Conservation (phyloP, 2,888 invertebrate species). For the Busseola fusca region DNA sequence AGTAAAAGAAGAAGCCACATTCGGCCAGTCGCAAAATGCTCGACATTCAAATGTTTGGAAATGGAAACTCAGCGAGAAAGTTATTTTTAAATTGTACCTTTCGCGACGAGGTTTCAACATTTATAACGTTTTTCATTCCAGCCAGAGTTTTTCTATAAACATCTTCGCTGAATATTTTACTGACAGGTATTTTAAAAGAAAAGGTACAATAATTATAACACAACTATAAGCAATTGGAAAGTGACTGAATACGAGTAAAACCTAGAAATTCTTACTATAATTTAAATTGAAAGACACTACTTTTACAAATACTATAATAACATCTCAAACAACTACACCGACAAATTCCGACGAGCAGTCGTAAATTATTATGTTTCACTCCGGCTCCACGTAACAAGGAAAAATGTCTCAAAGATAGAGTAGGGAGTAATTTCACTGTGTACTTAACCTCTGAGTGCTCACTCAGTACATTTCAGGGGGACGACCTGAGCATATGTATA, state of each 20-base stretch:
- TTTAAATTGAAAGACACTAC: constrained; percentile 14
- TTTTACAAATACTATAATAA: constrained; percentile 29
- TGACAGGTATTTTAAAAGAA: constrained; percentile 19
- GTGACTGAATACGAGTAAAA: not conserved
- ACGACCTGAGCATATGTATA: constrained; percentile 61
- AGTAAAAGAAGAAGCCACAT: constrained; percentile 71
- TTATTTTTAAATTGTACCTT: constrained; percentile 56
- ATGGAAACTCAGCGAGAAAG: constrained; percentile 57
- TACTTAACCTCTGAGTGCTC: constrained; percentile 63
- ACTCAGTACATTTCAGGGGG: constrained; percentile 49
- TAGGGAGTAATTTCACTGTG: constrained; percentile 65
- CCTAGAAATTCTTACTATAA: not conserved
- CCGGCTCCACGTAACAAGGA: constrained; percentile 49
- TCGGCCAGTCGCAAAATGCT: constrained; percentile 74
- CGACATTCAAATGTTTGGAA: constrained; percentile 62
- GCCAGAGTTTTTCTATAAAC: constrained; percentile 35
- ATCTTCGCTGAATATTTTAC: constrained; percentile 30
- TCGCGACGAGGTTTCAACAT: constrained; percentile 43
- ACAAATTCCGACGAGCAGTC: constrained; percentile 27
- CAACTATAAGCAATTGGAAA: constrained; percentile 13
- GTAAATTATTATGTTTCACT: constrained; percentile 52
- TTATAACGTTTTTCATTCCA: constrained; percentile 24
- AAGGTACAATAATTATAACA: not conserved
- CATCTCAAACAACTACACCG: constrained; percentile 25
- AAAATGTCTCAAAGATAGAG: constrained; percentile 65